Percentiles rank a stretch among this genome's conserved stretches.
Conservation (phyloP, 2,888 invertebrate genomes). For the Lottia gigantea region DNA sequence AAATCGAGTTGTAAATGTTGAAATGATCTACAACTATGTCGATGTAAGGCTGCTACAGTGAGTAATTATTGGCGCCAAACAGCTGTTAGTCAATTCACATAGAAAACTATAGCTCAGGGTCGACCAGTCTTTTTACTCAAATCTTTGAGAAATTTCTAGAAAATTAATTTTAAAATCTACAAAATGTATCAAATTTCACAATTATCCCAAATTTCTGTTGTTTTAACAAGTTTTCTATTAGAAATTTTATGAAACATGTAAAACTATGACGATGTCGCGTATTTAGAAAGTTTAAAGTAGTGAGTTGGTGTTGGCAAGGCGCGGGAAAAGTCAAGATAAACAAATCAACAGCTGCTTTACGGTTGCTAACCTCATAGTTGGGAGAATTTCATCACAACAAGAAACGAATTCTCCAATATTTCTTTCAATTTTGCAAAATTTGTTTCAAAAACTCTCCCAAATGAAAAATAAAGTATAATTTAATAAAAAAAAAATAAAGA, state of each 20-base stretch:
- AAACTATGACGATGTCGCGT: constrained; percentile 45
- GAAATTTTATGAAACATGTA: constrained; percentile 32
- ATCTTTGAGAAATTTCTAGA: background rate
- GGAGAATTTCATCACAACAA: constrained; percentile 48
- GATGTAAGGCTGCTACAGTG: constrained; percentile 59
- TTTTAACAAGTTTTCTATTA: background rate
- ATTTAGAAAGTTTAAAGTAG: constrained; percentile 35
- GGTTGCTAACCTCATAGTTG: constrained; percentile 41
- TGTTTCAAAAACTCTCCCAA: background rate
- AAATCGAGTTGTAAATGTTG: too few relatives aligned
- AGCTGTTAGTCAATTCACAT: constrained; percentile 59
- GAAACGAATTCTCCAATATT: background rate
- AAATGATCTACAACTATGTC: constrained; percentile 47
- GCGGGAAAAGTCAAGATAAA: constrained; percentile 63
- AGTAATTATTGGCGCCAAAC: constrained; percentile 68
- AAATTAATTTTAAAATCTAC: background rate
- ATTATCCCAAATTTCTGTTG: too few relatives aligned
- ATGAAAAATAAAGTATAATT: constrained; percentile 9
- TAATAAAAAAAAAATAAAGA: background rate
- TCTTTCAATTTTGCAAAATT: background rate
- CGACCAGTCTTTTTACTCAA: background rate
- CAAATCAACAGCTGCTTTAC: constrained; percentile 61
- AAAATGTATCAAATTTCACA: background rate
- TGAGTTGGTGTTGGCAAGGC: constrained; percentile 57
- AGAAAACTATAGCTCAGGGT: constrained; percentile 27